These are phyloP conservation scores for Cancer borealis DNA, from an alignment of 2,888 invertebrate genomes.

Conservation along the genomic window DNA sequence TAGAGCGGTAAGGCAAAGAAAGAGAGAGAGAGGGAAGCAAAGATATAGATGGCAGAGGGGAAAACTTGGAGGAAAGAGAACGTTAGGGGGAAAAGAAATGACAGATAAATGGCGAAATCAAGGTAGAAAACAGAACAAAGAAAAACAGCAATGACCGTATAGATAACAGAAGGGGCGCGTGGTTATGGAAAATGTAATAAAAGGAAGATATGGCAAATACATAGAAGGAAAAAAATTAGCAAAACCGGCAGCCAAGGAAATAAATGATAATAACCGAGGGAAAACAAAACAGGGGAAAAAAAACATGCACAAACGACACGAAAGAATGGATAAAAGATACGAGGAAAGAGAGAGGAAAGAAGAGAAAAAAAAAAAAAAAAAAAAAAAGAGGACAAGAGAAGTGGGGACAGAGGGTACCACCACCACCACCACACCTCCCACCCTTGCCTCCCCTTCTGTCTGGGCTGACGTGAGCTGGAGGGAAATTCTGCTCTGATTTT, in stretches of 20 bases:
- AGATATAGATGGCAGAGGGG: not conserved
- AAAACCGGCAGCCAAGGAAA: not conserved
- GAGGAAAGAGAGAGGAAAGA: not conserved
- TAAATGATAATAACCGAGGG: not conserved
- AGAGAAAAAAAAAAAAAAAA: not conserved
- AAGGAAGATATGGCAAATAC: not conserved
- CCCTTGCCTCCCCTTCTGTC: not conserved
- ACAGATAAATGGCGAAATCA: slow-evolving; percentile 20
- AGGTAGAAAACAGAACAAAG: not conserved
- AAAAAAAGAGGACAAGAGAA: not conserved
- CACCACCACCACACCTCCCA: no score
- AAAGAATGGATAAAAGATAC: not conserved
- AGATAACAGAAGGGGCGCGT: not conserved
- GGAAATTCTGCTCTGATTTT: slow-evolving; percentile 8
- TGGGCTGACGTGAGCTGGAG: slow-evolving; percentile 13
- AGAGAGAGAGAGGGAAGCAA: not conserved
- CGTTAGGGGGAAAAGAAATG: not conserved
- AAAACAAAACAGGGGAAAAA: not conserved
- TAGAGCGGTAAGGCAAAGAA: not conserved
- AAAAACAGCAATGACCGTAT: not conserved
- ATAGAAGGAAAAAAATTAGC: not conserved
- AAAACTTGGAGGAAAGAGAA: not conserved
- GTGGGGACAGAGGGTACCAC: not conserved
- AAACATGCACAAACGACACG: not conserved
- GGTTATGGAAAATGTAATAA: not conserved